Base-by-base conservation (phyloP, 2,888 invertebrate species). In the Hololepta plana region DNA sequence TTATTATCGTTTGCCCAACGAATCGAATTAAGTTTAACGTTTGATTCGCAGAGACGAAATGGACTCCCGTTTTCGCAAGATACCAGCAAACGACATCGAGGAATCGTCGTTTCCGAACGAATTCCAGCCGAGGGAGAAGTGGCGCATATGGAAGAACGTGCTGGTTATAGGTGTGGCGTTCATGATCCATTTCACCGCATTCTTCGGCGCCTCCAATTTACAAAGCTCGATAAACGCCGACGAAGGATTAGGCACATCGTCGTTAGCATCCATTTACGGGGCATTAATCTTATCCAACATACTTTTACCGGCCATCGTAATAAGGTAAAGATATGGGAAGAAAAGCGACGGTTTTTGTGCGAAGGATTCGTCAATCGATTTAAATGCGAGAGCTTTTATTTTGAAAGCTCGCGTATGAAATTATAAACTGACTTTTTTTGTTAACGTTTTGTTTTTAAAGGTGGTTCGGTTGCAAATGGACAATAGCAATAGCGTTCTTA, bases 151-250 rank as follows among this genome's bases (percentile, higher is more conserved):
- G 46, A 75, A 75, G 43, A 91, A 91, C 51, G 72, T 90, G 21
- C 54, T 84, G 33, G 66, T 87, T 17, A 69, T 91, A 26, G 82
- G 88, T 2, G 57, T 82, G 32, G 85, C 85, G 1, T 91, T 91
- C 55, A 79, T 90, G 72, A 67, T 90, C 39, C 79, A 85, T 38
- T 85, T 93, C 57, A 91, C 87, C 2, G 87, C 90, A 4, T 93
- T 88, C 52, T 84, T 79, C 55, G 81, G 81, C 3, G 70, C 79
- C 2, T 74, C 79, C 25, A 81, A 81, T 52, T 59, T 81, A 20
- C 81, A 81, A 55, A 85, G 84, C 47, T 84, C 82, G 1, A 68
- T 88, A 28, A 85, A 88, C 52, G 70, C 74, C 10, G 76, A 79
- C 42, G 73, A 69, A 2, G 77, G 82, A 0, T 59, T 88, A 2